These are phyloP conservation scores for Calephelis perditalis DNA, from an alignment of 2,888 invertebrate species.

Conservation along the genomic window DNA sequence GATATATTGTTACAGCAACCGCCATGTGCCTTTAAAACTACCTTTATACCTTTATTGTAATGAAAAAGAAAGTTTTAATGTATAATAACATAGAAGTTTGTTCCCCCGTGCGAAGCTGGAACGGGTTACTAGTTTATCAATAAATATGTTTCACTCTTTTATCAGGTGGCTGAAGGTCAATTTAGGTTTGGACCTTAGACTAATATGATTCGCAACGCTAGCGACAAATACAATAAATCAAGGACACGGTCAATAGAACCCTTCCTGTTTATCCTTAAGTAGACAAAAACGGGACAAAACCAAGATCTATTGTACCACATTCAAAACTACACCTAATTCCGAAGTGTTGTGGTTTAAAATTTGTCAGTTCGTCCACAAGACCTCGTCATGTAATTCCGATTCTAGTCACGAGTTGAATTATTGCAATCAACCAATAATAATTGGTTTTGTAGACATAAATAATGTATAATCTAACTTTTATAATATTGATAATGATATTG, in stretches of 20 bases:
- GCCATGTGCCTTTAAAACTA: too few species aligned
- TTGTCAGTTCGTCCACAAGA: slow-evolving; percentile 27
- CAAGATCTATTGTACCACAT: slow-evolving; percentile 24
- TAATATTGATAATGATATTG: not conserved
- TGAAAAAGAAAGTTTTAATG: too few species aligned
- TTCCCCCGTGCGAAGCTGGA: too few species aligned
- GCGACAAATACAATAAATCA: slow-evolving; percentile 35
- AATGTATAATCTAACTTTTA: slow-evolving; percentile 36
- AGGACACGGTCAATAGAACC: slow-evolving; percentile 47
- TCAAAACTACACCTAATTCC: slow-evolving; percentile 35
- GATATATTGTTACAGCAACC: too few species aligned
- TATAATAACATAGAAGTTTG: too few species aligned
- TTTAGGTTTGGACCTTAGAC: slow-evolving; percentile 13
- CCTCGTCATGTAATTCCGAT: slow-evolving; percentile 46
- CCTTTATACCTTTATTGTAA: too few species aligned
- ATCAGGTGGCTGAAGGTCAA: too few species aligned
- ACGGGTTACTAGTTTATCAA: too few species aligned
- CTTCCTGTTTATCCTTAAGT: slow-evolving; percentile 67
- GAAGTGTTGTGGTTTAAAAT: slow-evolving; percentile 32
- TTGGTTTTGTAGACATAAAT: slow-evolving; percentile 42
- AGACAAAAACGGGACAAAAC: slow-evolving; percentile 43
- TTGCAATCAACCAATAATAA: slow-evolving; percentile 54
- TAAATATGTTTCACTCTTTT: too few species aligned
- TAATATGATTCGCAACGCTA: slow-evolving; percentile 27
- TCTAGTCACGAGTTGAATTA: slow-evolving; percentile 59